Conservation (phyloP, 1,140 invertebrate species). For the Hyposmocoma kahamanoa region DNA sequence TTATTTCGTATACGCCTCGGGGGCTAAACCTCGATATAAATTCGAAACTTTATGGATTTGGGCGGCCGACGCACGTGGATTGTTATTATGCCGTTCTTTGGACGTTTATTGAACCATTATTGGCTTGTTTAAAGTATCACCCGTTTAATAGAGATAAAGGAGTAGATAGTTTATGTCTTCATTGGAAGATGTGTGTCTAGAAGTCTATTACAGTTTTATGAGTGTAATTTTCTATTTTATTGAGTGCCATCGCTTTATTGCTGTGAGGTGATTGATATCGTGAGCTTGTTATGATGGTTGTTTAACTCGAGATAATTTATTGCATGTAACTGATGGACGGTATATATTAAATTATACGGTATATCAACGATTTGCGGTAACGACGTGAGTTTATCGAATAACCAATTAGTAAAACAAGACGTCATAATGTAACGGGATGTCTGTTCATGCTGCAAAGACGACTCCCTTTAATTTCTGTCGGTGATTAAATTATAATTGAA, state of each 20-base stretch:
- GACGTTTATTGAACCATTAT: constrained; percentile 71
- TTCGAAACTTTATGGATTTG: constrained; percentile 60
- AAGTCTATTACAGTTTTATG: constrained; percentile 51
- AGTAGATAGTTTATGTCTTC: constrained; percentile 64
- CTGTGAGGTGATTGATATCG: constrained; percentile 42
- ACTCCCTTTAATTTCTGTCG: too few relatives aligned
- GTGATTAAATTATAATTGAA: too few relatives aligned
- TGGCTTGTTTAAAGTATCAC: constrained; percentile 70
- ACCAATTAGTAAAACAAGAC: too few relatives aligned
- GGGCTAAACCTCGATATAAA: constrained; percentile 67
- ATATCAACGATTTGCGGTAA: too few relatives aligned
- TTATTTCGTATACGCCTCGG: constrained; percentile 67
- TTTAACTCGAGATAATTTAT: too few relatives aligned
- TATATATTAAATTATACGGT: too few relatives aligned
- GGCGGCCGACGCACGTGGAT: constrained; percentile 50
- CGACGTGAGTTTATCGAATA: too few relatives aligned
- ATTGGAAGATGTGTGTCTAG: constrained; percentile 33
- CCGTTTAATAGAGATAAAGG: constrained; percentile 68
- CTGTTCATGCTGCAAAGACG: too few relatives aligned
- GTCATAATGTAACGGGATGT: too few relatives aligned
- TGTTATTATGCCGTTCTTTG: constrained; percentile 67
- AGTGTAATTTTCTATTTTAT: constrained; percentile 65
- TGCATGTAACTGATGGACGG: too few relatives aligned
- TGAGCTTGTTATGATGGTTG: neutral
- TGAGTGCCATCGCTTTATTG: constrained; percentile 35